Evolutionary conservation across 1,140 invertebrate genomes (phyloP).

Genomic region (Chelonus insularis): DNA sequence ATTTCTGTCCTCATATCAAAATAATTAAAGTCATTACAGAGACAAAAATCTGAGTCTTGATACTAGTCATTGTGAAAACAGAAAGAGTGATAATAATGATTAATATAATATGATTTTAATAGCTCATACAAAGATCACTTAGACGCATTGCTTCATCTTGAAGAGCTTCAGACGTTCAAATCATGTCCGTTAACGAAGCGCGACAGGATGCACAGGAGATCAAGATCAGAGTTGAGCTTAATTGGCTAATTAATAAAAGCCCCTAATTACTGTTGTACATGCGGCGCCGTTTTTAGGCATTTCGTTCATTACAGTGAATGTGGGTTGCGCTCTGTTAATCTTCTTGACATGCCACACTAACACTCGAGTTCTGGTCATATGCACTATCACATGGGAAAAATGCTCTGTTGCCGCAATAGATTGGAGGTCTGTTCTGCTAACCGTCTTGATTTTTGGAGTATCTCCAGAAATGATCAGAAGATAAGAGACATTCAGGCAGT

Average conservation of each 20-base stretch:
- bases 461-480: too few species aligned
- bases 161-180: conserved; percentile 22
- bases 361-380: neutral
- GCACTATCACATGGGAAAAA: too few species aligned
- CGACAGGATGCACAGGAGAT: conserved; percentile 35
- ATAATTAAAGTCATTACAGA: too few species aligned
- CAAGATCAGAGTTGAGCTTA: conserved; percentile 44
- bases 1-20: too few species aligned
- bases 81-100: conserved; percentile 1
- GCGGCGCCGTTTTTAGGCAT: conserved; percentile 38
- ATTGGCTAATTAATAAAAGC: conserved; percentile 52
- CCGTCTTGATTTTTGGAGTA: too few species aligned
- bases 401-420: too few species aligned
- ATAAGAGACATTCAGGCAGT: too few species aligned
- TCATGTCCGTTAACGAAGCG: conserved; percentile 35
- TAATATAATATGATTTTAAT: neutral
- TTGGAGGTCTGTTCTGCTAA: too few species aligned
- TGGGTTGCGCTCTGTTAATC: conserved; percentile 28
- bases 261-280: conserved; percentile 42
- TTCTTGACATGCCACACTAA: neutral
- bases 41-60: too few species aligned
- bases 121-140: neutral
- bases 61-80: neutral
- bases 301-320: conserved; percentile 27
- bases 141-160: neutral